Conservation (phyloP, 2,113 vertebrate genomes). For the Entomyzon cyanotis region DNA sequence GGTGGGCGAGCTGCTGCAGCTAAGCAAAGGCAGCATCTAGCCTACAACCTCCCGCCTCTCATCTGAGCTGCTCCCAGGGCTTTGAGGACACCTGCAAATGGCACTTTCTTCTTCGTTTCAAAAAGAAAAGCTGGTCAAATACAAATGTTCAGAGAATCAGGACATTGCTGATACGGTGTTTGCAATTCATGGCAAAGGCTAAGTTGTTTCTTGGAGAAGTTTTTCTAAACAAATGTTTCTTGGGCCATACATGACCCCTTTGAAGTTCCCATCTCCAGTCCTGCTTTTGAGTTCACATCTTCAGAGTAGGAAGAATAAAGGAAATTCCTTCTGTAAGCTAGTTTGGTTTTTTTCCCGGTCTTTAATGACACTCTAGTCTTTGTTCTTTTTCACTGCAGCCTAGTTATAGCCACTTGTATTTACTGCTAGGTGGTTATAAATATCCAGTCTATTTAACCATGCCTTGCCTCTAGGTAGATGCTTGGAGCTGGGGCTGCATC, state of each 20-base stretch:
- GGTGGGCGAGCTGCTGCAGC: neutral
- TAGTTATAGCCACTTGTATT: neutral
- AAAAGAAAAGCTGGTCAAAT: neutral
- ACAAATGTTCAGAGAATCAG: neutral
- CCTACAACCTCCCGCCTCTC: neutral
- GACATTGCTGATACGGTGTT: neutral
- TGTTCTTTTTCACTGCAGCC: neutral
- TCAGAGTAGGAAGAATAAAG: neutral
- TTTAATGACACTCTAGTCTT: neutral
- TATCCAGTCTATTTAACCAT: neutral
- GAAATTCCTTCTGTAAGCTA: neutral
- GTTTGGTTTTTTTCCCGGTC: neutral
- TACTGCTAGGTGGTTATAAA: neutral
- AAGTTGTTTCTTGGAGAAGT: neutral
- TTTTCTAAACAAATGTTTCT: neutral
- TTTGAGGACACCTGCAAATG: neutral
- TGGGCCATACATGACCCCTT: rapidly evolving
- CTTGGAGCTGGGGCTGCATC: neutral
- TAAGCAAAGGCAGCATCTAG: neutral
- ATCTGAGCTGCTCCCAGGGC: neutral
- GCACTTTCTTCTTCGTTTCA: neutral
- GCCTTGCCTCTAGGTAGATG: neutral
- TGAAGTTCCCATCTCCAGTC: neutral
- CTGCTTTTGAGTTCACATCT: neutral
- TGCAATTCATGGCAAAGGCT: neutral